Percentiles rank a stretch among this genome's conserved stretches.
Evolutionary conservation across 2,888 invertebrate genomes (phyloP).

Genomic region (Stenchaetothrips biformis): DNA sequence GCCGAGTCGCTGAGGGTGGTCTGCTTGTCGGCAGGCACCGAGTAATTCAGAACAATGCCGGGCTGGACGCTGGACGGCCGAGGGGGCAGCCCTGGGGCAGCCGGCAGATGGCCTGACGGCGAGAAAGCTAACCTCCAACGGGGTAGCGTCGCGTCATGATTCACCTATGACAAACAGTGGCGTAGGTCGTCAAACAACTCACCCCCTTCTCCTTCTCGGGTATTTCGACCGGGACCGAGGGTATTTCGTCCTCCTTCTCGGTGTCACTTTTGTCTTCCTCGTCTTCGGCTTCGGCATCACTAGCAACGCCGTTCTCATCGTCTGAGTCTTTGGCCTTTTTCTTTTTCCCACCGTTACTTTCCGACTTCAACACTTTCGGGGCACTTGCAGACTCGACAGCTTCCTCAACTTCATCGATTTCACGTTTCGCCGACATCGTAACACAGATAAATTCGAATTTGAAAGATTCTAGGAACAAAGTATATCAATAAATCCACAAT

Average conservation of each 20-base stretch:
- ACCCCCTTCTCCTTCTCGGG: constrained; percentile 46
- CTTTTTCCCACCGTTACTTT: constrained; percentile 46
- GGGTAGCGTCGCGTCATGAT: background rate
- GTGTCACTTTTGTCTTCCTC: constrained; percentile 41
- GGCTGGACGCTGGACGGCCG: background rate
- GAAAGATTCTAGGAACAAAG: background rate
- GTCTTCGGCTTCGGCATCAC: constrained; percentile 32
- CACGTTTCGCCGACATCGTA: constrained; percentile 44
- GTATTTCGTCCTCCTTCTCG: constrained; percentile 42
- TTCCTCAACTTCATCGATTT: constrained; percentile 38
- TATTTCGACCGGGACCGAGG: constrained; percentile 42
- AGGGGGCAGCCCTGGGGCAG: background rate
- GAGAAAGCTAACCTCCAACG: background rate
- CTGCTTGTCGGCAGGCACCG: background rate
- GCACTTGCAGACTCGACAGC: constrained; percentile 44
- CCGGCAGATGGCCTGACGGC: constrained; percentile 9
- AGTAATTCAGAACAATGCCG: background rate
- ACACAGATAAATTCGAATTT: background rate
- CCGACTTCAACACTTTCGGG: constrained; percentile 45
- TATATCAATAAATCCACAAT: constrained; percentile 14
- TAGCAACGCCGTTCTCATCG: constrained; percentile 35
- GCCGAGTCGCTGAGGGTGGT: background rate
- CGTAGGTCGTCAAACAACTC: constrained; percentile 38
- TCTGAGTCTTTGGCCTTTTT: constrained; percentile 43
- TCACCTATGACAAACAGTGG: constrained; percentile 28